These are phyloP conservation scores for Boleophthalmus pectinirostris DNA, from an alignment of 2,113 vertebrate species.

Conservation along the genomic window DNA sequence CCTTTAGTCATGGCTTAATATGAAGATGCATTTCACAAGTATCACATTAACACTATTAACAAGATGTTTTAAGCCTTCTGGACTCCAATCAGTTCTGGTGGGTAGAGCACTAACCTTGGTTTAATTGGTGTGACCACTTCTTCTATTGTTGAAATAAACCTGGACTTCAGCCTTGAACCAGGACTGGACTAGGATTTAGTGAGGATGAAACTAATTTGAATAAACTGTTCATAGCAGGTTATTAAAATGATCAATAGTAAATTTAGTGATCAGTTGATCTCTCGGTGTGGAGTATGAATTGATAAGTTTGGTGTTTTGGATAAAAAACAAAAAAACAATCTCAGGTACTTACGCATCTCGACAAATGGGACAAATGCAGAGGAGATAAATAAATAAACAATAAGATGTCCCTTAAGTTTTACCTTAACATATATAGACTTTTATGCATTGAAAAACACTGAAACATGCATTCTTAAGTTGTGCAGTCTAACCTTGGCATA, in stretches of 20 bases:
- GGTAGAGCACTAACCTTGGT: neutral
- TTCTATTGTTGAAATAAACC: neutral
- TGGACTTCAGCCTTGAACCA: neutral
- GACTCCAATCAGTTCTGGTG: neutral
- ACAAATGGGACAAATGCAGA: too few relatives aligned
- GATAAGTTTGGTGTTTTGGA: too few relatives aligned
- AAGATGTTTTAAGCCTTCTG: neutral
- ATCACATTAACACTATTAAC: slow-evolving; percentile 14
- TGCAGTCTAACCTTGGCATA: neutral
- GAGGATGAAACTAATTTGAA: neutral
- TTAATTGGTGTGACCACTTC: neutral
- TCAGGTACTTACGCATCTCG: neutral
- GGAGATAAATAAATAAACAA: too few relatives aligned
- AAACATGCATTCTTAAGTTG: too few relatives aligned
- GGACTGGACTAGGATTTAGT: too few relatives aligned
- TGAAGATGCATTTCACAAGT: slow-evolving; percentile 15
- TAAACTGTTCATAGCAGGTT: too few relatives aligned
- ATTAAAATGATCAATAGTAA: too few relatives aligned
- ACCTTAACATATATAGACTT: too few relatives aligned
- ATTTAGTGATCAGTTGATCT: too few relatives aligned
- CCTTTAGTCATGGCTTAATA: slow-evolving; percentile 43
- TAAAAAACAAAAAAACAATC: neutral
- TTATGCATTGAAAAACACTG: too few relatives aligned
- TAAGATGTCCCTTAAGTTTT: too few relatives aligned
- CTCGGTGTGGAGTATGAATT: too few relatives aligned